These are phyloP conservation scores for Tragelaphus buxtoni DNA, from an alignment of 2,113 vertebrate genomes.

Conservation along the genomic window DNA sequence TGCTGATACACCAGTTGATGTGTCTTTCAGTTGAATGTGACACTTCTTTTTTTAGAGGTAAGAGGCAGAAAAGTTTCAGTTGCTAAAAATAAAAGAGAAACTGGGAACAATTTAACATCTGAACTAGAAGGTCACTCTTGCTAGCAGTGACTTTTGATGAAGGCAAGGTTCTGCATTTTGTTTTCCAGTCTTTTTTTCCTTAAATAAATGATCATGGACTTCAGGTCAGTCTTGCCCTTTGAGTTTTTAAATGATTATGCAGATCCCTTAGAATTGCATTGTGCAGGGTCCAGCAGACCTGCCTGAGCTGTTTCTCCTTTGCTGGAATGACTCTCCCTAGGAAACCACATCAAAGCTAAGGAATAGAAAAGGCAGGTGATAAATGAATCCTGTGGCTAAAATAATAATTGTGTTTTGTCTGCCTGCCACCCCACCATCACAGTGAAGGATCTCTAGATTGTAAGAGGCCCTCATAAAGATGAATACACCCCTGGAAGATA, in stretches of 20 bases:
- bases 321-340: background rate
- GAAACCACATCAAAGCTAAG: background rate
- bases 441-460: background rate
- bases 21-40: background rate
- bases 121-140: background rate
- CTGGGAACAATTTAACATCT: background rate
- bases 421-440: background rate
- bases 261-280: background rate
- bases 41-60: background rate
- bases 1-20: background rate
- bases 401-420: background rate
- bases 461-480: background rate
- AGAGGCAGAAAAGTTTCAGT: slow-evolving; percentile 1
- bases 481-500: background rate
- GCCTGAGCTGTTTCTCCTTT: background rate
- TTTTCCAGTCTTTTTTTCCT: background rate
- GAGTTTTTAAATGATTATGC: background rate
- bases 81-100: slow-evolving; percentile 7
- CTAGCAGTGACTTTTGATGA: background rate
- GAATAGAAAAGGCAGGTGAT: background rate
- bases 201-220: background rate
- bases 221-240: background rate
- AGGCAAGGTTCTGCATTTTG: background rate
- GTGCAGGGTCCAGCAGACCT: background rate
- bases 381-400: background rate